A percentile compares a stretch with the other conserved stretches of the same genome.
phyloP scores from a whole-genome alignment of 2,113 vertebrate genomes.

The Ptyas mucosa region DNA sequence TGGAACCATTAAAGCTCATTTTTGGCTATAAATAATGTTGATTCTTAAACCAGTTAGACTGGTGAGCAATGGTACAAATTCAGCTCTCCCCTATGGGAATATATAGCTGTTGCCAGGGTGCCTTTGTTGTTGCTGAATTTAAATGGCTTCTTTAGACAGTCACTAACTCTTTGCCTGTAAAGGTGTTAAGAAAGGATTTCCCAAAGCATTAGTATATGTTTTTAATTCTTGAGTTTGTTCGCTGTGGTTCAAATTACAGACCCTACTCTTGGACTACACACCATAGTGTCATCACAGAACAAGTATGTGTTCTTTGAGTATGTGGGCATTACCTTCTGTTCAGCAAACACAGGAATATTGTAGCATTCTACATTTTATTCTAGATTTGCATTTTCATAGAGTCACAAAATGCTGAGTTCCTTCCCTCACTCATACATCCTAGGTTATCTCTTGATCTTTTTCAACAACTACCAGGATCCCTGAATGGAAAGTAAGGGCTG shows the following conservation, averaged over 20 bases:
- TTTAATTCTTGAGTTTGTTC: background rate
- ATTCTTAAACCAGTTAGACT: background rate
- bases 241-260: background rate
- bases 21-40: background rate
- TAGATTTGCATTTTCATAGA: background rate
- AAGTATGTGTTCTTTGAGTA: conserved; percentile 1
- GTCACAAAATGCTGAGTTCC: background rate
- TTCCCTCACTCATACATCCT: background rate
- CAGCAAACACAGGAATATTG: background rate
- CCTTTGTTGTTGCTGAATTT: background rate
- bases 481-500: background rate
- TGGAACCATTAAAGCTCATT: background rate
- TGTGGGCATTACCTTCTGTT: background rate
- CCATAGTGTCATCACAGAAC: background rate
- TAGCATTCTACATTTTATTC: background rate
- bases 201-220: background rate
- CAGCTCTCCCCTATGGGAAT: background rate
- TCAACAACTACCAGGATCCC: background rate
- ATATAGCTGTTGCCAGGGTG: background rate
- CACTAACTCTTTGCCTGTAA: background rate
- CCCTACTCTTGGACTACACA: background rate
- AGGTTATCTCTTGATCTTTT: background rate
- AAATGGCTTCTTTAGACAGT: background rate
- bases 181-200: background rate
- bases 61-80: background rate